phyloP scores from a whole-genome alignment of 2,113 vertebrate species.

The Etheostoma cragini region DNA sequence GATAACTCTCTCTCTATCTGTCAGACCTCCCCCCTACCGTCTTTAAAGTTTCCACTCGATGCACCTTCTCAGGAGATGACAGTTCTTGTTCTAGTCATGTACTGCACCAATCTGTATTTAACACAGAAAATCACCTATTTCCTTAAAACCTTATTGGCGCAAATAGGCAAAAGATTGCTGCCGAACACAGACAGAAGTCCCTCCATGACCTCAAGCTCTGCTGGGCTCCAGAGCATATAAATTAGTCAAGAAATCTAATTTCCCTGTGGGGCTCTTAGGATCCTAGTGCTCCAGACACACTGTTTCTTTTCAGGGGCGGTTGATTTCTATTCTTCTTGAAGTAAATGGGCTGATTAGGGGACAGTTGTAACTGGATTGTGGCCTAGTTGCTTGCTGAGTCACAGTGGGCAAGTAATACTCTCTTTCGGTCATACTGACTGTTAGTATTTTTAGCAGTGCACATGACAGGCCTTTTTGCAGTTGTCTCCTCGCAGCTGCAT shows the following conservation, averaged over 20 bases:
- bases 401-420: conserved; percentile 48
- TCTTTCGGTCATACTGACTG: conserved; percentile 41
- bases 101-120: conserved; percentile 55
- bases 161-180: conserved; percentile 61
- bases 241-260: conserved; percentile 80
- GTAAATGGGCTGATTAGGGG: conserved; percentile 74
- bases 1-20: not conserved
- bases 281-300: conserved; percentile 54
- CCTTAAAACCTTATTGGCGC: conserved; percentile 43
- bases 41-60: conserved; percentile 15
- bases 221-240: conserved; percentile 71
- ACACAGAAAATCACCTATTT: conserved; percentile 55
- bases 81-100: conserved; percentile 45
- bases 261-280: conserved; percentile 74
- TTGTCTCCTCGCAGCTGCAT: conserved; percentile 27
- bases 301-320: conserved; percentile 68
- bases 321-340: conserved; percentile 76
- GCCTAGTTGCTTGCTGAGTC: conserved; percentile 77
- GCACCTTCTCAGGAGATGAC: conserved; percentile 48
- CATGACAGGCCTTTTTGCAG: conserved; percentile 43
- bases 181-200: conserved; percentile 46
- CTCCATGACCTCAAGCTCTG: conserved; percentile 63
- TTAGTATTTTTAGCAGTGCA: conserved; percentile 17
- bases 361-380: conserved; percentile 61
- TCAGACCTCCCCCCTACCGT: not conserved